Evolutionary conservation across 1,140 invertebrate species (phyloP), one percentile per base, ranked within the genome.

Genomic region (Drosophila baimaii): DNA sequence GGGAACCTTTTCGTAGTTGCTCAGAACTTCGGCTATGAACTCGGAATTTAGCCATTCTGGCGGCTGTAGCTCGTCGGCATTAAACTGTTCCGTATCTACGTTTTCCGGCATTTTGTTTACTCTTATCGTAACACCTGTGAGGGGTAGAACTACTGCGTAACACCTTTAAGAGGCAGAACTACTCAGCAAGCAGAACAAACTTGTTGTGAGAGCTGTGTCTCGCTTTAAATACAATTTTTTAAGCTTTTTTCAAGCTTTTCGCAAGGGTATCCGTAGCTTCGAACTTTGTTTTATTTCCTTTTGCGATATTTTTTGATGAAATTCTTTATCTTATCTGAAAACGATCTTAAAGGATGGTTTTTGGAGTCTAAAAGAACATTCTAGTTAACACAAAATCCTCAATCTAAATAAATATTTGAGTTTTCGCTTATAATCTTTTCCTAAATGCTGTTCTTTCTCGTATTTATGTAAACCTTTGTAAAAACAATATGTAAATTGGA

Each of bases 11-110:
- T 81, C 65, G 27, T 66, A 56, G 15, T 63, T n/a, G 1, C 27
- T 68, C 5, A 90, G 39, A 41, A 79, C 71, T 12, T 69, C 55
- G 12, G 44, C 29, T 2, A 90, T 65, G 25, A 90, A 90, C 7
- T 74, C 23, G 8, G 57, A 44, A 33, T 88, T 74, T 0, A 90
- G 31, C 88, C 88, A 90, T 2, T 54, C 19, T 10, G 90, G 90
- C 19, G 89, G 44, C 12, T 64, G 73, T 54, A 91, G 41, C 49
- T 91, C 90, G 33, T 91, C 88, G 12, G 64, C 52, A 51, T 90
- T 91, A 7, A 55, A 88, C 5, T 54, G 31, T 27, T 73, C 75
- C 5, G 46, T 65, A 39, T 63, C 61, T 23, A 25, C 46, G 27
- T 54, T 79, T 19, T 73, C 55, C 5, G 82, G 2, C 79, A 82